A percentile compares a stretch with the other conserved stretches of the same genome.
phyloP scores from a whole-genome alignment of 2,113 vertebrate species.

The Lycaon pictus region DNA sequence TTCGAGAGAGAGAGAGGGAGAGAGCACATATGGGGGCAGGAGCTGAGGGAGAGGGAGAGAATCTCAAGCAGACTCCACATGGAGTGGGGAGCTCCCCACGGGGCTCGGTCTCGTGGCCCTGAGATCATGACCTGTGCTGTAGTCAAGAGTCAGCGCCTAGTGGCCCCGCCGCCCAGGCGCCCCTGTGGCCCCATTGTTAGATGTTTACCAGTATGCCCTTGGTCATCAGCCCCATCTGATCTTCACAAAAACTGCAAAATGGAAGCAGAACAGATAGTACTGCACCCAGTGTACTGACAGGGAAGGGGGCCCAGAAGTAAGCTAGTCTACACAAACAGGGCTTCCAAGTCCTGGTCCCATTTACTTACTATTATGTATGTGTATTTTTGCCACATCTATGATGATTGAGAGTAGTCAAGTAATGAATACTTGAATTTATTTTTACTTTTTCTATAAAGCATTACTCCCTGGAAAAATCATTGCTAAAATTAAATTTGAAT shows the following conservation, averaged over 20 bases:
- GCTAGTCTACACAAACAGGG: background rate
- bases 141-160: background rate
- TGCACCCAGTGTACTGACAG: background rate
- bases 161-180: background rate
- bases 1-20: background rate
- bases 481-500: background rate
- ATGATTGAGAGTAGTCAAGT: background rate
- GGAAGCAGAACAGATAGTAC: background rate
- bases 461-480: slow-evolving; percentile 12
- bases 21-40: background rate
- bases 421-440: background rate
- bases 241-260: background rate
- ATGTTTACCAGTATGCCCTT: background rate
- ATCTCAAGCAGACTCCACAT: background rate
- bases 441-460: background rate
- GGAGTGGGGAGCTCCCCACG: background rate
- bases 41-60: background rate
- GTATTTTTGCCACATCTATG: background rate
- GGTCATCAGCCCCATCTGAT: background rate
- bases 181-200: background rate
- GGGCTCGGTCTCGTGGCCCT: background rate
- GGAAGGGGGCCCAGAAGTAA: background rate
- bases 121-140: background rate
- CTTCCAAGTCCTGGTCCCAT: background rate
- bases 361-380: background rate